These are phyloP conservation scores for Teleogryllus oceanicus DNA, from an alignment of 2,888 invertebrate genomes.

Conservation along the genomic window DNA sequence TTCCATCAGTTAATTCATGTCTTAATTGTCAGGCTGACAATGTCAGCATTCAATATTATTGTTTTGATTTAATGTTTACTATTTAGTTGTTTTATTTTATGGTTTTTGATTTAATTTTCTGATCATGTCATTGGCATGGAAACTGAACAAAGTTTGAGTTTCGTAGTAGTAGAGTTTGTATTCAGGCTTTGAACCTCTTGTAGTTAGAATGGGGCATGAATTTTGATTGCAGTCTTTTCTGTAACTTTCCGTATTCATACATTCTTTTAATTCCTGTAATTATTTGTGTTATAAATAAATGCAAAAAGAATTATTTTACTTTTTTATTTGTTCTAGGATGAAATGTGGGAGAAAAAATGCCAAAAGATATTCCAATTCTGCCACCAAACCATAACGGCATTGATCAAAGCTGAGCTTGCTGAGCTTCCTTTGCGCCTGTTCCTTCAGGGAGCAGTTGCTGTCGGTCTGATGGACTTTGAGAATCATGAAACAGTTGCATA, in stretches of 20 bases:
- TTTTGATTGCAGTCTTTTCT: not conserved
- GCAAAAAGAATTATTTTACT: not conserved
- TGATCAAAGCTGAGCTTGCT: conserved; percentile 92
- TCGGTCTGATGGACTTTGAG: conserved; percentile 87
- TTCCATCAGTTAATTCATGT: too few species aligned
- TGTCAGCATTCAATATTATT: too few species aligned
- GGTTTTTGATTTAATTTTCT: too few species aligned
- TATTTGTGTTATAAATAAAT: conserved; percentile 24
- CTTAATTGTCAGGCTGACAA: too few species aligned
- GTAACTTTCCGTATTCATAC: not conserved
- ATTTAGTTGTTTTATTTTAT: too few species aligned
- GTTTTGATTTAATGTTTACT: too few species aligned
- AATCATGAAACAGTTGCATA: conserved; percentile 97
- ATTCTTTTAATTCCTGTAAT: conserved; percentile 21
- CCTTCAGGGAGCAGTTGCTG: conserved; percentile 91
- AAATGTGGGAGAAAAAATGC: conserved; percentile 98
- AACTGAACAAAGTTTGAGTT: too few species aligned
- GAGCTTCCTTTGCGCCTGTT: conserved; percentile 91
- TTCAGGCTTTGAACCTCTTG: too few species aligned
- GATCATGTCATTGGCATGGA: too few species aligned
- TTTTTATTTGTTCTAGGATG: conserved; percentile 60
- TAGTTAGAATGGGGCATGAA: not conserved
- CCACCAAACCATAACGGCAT: conserved; percentile 88
- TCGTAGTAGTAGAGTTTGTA: too few species aligned
- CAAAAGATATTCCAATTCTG: conserved; percentile 98